phyloP scores from a whole-genome alignment of 2,797 vertebrate species.

The Lepilemur ruficaudatus region DNA sequence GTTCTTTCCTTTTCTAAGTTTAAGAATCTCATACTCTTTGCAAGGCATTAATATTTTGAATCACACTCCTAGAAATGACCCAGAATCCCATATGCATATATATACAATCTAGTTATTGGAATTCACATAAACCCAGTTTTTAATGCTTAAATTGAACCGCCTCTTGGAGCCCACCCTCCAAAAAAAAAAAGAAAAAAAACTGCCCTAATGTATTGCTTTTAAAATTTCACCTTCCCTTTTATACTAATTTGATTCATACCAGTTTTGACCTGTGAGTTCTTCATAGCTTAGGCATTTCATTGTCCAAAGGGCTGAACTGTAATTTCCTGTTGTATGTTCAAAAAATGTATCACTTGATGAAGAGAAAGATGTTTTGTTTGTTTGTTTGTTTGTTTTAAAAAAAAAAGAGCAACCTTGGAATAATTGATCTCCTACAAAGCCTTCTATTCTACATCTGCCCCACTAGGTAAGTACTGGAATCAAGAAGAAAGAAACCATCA shows the following conservation, averaged over 20 bases:
- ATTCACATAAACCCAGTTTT: not conserved
- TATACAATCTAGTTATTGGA: not conserved
- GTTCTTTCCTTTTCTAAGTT: not conserved
- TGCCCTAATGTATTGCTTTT: not conserved
- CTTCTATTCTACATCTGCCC: slow-evolving; percentile 42
- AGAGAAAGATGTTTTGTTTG: not conserved
- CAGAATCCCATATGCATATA: not conserved
- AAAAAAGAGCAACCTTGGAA: not conserved
- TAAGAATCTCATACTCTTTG: not conserved
- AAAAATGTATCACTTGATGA: not conserved
- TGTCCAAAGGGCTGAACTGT: not conserved
- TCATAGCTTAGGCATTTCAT: not conserved
- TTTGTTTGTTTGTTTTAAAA: not conserved
- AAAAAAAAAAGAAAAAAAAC: not conserved
- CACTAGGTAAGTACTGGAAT: slow-evolving; percentile 48
- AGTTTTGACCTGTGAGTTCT: not conserved
- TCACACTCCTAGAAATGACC: not conserved
- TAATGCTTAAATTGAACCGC: not conserved
- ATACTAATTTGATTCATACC: slow-evolving; percentile 12
- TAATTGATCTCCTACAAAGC: slow-evolving; percentile 27
- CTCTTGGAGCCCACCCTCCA: not conserved
- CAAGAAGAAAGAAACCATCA: slow-evolving; percentile 74
- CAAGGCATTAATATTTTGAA: slow-evolving; percentile 1
- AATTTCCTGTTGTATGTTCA: not conserved
- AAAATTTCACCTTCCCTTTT: not conserved